phyloP scores from a whole-genome alignment of 2,797 vertebrate species.

The Pseudochromis fuscus region DNA sequence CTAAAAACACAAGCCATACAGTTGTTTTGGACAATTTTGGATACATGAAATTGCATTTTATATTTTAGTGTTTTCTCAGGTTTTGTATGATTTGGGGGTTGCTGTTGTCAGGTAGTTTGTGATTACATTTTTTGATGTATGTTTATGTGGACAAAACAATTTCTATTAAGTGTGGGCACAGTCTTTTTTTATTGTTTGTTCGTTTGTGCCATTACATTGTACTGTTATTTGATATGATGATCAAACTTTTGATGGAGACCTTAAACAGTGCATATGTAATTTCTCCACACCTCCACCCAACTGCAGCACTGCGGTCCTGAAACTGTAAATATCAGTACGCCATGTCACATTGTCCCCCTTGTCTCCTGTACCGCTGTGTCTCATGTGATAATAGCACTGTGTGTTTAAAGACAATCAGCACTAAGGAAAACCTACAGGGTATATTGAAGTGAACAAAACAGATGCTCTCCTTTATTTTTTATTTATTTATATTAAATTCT shows the following conservation, averaged over 20 bases:
- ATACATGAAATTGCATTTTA: background rate
- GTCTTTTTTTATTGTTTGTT: too few relatives aligned
- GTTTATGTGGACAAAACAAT: background rate
- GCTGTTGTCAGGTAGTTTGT: background rate
- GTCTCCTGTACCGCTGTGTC: background rate
- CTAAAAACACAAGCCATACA: background rate
- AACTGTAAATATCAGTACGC: too few relatives aligned
- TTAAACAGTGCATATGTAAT: too few relatives aligned
- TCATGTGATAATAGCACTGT: background rate
- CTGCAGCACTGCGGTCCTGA: too few relatives aligned
- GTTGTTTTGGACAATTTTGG: background rate
- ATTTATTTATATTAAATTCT: constrained; percentile 13
- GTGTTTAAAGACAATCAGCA: constrained; percentile 19
- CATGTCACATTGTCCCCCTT: too few relatives aligned
- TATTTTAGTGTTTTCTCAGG: constrained; percentile 4
- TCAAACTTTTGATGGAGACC: too few relatives aligned
- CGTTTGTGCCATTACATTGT: background rate
- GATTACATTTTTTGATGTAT: background rate
- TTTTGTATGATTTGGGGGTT: background rate
- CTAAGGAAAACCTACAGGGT: background rate
- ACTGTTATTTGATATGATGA: constrained; percentile 33
- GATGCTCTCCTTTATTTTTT: constrained; percentile 8
- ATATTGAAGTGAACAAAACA: background rate
- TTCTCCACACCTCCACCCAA: too few relatives aligned
- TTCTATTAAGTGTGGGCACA: background rate